phyloP scores from a whole-genome alignment of 1,140 invertebrate species.

The Drosophila nebulosa region DNA sequence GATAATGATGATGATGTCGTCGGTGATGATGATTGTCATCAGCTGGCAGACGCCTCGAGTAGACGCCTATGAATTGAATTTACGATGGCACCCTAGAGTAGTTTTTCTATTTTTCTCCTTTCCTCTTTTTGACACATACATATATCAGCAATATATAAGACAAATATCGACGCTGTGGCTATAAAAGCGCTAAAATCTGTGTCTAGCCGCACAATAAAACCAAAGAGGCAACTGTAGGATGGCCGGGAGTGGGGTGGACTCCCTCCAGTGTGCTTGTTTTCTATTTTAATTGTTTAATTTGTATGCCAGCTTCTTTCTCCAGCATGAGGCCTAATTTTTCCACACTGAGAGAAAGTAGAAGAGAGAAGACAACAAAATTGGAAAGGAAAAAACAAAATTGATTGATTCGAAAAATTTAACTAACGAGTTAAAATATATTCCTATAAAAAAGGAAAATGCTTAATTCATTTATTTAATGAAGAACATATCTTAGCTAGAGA shows the following conservation, averaged over 20 bases:
- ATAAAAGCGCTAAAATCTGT: constrained; percentile 39
- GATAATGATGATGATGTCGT: constrained; percentile 21
- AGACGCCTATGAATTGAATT: constrained; percentile 71
- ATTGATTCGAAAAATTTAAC: too few relatives aligned
- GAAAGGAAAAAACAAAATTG: too few relatives aligned
- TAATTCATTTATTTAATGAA: too few relatives aligned
- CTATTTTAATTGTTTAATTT: constrained; percentile 70
- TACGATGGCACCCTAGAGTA: constrained; percentile 63
- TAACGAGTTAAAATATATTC: too few relatives aligned
- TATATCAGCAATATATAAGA: constrained; percentile 40
- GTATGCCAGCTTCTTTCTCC: constrained; percentile 33
- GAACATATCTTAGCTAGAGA: too few relatives aligned
- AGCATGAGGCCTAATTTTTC: neutral
- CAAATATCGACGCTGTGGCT: constrained; percentile 5
- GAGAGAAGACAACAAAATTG: too few relatives aligned
- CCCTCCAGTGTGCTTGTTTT: constrained; percentile 19
- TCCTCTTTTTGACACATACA: constrained; percentile 53
- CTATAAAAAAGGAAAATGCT: too few relatives aligned
- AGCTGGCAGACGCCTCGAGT: constrained; percentile 39
- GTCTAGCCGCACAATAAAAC: constrained; percentile 35
- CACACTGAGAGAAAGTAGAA: neutral
- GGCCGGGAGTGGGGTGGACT: neutral
- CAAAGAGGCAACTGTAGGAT: neutral
- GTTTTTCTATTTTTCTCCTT: constrained; percentile 21
- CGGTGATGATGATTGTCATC: constrained; percentile 45